A percentile compares a stretch with the other conserved stretches of the same genome.
These are phyloP conservation scores for Coranthus polyacanthus DNA, from an alignment of 2,797 vertebrate species.

Conservation along the genomic window DNA sequence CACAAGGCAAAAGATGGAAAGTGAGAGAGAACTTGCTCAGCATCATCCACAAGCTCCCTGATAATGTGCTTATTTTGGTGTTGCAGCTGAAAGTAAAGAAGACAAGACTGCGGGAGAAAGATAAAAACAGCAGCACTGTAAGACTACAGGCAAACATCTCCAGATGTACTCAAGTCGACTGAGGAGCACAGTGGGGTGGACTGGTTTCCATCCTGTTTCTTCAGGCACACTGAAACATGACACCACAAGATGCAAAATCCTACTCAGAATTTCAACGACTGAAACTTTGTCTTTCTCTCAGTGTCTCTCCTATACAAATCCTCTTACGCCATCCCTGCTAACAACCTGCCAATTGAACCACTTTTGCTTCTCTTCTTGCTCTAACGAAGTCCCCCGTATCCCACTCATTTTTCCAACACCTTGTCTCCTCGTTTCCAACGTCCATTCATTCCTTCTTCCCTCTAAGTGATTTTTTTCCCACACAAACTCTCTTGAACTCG, in stretches of 20 bases:
- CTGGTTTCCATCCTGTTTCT: constrained; percentile 39
- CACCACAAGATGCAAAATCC: constrained; percentile 27
- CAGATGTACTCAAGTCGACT: constrained; percentile 35
- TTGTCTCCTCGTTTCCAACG: constrained; percentile 12
- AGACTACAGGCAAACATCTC: constrained; percentile 30
- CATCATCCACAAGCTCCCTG: constrained; percentile 31
- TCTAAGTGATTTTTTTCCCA: background rate
- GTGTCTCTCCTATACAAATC: constrained; percentile 47
- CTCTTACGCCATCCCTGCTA: constrained; percentile 30
- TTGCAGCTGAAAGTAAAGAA: constrained; percentile 20
- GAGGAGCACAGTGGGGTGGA: constrained; percentile 26
- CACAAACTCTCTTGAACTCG: background rate
- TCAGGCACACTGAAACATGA: constrained; percentile 36
- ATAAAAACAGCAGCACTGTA: constrained; percentile 21
- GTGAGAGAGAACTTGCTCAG: constrained; percentile 43
- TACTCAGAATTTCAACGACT: constrained; percentile 49
- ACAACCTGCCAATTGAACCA: constrained; percentile 38
- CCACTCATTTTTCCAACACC: background rate
- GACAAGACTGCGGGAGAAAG: constrained; percentile 1
- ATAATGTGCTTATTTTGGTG: constrained; percentile 43
- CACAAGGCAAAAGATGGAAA: constrained; percentile 14
- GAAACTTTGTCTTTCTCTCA: constrained; percentile 35
- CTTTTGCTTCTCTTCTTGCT: background rate
- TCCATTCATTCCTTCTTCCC: background rate
- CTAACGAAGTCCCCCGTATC: background rate